phyloP scores from a whole-genome alignment of 2,888 invertebrate species.

The Sphaeridia pumilis region DNA sequence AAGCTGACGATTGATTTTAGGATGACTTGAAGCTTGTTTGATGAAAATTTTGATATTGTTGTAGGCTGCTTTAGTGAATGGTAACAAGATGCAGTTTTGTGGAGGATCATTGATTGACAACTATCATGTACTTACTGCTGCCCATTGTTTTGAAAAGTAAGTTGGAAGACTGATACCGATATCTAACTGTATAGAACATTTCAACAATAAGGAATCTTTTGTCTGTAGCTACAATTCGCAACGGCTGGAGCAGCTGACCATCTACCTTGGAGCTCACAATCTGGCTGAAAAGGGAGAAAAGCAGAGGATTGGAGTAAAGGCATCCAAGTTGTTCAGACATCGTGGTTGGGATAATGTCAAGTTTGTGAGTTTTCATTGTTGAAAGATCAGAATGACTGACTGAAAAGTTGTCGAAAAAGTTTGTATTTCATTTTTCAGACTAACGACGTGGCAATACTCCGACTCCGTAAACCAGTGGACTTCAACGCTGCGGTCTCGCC shows the following conservation, averaged over 20 bases:
- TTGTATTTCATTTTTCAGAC: constrained; percentile 45
- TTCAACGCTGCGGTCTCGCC: constrained; percentile 61
- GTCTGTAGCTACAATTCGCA: constrained; percentile 46
- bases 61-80: constrained; percentile 9
- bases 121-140: constrained; percentile 66
- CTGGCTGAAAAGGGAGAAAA: constrained; percentile 59
- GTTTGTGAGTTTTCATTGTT: constrained; percentile 46
- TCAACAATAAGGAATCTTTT: neutral
- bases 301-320: constrained; percentile 62
- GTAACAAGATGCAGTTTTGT: constrained; percentile 70
- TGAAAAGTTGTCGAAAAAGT: neutral
- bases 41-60: neutral
- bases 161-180: constrained; percentile 39
- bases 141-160: constrained; percentile 82
- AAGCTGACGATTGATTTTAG: neutral
- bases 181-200: neutral
- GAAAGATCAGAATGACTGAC: neutral
- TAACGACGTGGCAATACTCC: constrained; percentile 71
- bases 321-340: constrained; percentile 70
- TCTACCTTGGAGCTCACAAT: constrained; percentile 69
- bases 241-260: constrained; percentile 71
- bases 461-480: constrained; percentile 61
- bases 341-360: constrained; percentile 71
- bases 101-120: constrained; percentile 74
- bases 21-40: neutral